Percentiles rank a stretch among this genome's conserved stretches.
Conservation (phyloP, 1,140 invertebrate genomes). For the Laupala kohalensis region DNA sequence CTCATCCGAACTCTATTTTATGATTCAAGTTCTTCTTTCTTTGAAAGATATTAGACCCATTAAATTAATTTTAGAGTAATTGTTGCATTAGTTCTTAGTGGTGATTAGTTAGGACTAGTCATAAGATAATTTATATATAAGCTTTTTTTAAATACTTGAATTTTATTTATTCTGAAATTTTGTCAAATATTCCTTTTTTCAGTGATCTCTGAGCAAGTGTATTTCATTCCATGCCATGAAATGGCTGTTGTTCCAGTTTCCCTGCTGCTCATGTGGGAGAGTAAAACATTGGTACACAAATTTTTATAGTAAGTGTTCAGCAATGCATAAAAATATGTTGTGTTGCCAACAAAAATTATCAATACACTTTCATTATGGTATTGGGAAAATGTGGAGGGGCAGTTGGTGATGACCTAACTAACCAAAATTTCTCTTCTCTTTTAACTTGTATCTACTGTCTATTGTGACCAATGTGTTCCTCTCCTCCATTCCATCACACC, state of each 20-base stretch:
- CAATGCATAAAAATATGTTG: too few species aligned
- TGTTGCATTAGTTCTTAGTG: too few species aligned
- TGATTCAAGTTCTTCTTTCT: background rate
- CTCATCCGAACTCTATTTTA: background rate
- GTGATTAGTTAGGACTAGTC: too few species aligned
- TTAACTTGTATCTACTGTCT: background rate
- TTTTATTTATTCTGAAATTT: too few species aligned
- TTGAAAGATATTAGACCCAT: too few species aligned
- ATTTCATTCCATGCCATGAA: background rate
- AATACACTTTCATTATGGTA: background rate
- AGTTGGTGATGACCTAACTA: background rate
- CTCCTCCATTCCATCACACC: too few species aligned
- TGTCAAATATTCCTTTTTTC: background rate
- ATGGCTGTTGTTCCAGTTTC: background rate
- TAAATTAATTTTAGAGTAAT: too few species aligned
- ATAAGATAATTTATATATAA: too few species aligned
- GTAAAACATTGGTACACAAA: background rate
- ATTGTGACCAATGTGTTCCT: background rate
- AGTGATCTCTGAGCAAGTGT: background rate
- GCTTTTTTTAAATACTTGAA: too few species aligned
- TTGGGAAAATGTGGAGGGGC: background rate
- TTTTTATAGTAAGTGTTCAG: background rate
- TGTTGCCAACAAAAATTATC: background rate
- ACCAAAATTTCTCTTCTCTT: background rate
- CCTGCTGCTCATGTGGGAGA: background rate